Base-by-base conservation (phyloP, 1,140 invertebrate species). In the Trichogramma pretiosum region DNA sequence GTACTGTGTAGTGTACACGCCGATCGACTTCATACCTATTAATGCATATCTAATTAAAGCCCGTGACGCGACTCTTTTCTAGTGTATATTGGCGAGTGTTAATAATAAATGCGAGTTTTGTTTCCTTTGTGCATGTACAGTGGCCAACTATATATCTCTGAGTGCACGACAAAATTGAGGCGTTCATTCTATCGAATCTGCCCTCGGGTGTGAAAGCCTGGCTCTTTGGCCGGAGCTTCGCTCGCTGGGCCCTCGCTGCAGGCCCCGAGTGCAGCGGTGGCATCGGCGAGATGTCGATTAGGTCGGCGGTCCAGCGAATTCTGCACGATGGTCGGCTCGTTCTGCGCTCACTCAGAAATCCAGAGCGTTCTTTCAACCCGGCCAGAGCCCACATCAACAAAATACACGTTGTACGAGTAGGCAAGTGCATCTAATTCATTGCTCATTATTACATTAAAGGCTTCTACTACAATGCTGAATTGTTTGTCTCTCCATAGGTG, bases 251-350 rank as follows among this genome's bases (percentile, higher is more conserved):
- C 17, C 47, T 49, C 34, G 36, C 40, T 17, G 26, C 47, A 19
- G n/a, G n/a, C n/a, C 33, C 33, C 19, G 42, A 42, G 48, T n/a
- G n/a, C n/a, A n/a, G n/a, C n/a, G n/a, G n/a, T n/a, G n/a, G n/a
- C n/a, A 40, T 24, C 18, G 42, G 47, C 56, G 74, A 73, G 14
- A 78, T 78, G 76, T 78, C 76, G 58, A 67, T 78, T 57, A 68
- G 75, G 56, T 60, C 70, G 37, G 56, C 63, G 23, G 69, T 67
- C 22, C 58, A 67, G 57, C 72, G 74, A 63, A 59, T 77, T 16
- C 46, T 73, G 53, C 75, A 77, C 73, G 73, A 78, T 77, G 76
- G 75, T 77, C 75, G 73, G 52, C 60, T 66, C 48, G 52, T 74
- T 54, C 34, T 75, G 37, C 72, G 68, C 48, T 64, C 63, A 52